These are phyloP conservation scores for Dasypus novemcinctus DNA, from an alignment of 2,113 vertebrate species.

Conservation along the genomic window DNA sequence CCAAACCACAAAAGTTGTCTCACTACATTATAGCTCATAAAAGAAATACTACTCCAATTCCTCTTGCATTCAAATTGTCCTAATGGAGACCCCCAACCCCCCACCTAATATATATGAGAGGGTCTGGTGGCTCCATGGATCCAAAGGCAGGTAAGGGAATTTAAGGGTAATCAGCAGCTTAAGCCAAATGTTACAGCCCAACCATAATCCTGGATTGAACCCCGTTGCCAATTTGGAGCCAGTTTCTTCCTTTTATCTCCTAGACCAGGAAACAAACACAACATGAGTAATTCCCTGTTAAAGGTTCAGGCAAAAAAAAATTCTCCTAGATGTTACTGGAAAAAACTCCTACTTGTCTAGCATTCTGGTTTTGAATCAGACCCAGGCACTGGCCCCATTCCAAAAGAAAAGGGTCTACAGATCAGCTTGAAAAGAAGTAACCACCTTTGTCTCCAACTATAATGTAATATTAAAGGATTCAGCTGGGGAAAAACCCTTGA, in stretches of 20 bases:
- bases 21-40: background rate
- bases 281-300: background rate
- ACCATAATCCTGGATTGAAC: background rate
- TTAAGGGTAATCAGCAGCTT: background rate
- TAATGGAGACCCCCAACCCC: background rate
- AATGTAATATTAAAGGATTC: background rate
- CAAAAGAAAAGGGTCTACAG: background rate
- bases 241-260: background rate
- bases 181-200: background rate
- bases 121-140: background rate
- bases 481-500: background rate
- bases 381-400: background rate
- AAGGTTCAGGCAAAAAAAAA: background rate
- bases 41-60: background rate
- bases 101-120: background rate
- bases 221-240: background rate
- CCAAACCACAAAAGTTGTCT: background rate
- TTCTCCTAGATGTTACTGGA: background rate
- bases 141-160: background rate
- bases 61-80: background rate
- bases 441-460: background rate
- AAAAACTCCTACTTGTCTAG: background rate
- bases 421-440: background rate
- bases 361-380: background rate
- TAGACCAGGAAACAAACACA: constrained; percentile 22